phyloP scores from a whole-genome alignment of 2,888 invertebrate genomes.

The Xanthostigma xanthostigma region DNA sequence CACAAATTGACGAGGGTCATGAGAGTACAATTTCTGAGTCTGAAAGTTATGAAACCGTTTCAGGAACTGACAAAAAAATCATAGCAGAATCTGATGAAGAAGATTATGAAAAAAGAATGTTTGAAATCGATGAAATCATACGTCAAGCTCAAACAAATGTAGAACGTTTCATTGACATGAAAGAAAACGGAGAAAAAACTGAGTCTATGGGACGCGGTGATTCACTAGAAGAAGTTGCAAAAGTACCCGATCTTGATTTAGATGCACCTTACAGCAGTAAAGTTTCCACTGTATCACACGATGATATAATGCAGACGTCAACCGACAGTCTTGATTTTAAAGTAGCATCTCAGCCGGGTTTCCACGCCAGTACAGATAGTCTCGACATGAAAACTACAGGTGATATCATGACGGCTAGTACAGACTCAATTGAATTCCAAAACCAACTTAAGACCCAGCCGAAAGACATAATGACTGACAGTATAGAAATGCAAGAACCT shows the following conservation, averaged over 20 bases:
- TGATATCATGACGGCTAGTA: constrained; percentile 41
- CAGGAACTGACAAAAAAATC: constrained; percentile 42
- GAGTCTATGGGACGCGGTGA: constrained; percentile 35
- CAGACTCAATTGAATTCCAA: constrained; percentile 37
- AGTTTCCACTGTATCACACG: constrained; percentile 21
- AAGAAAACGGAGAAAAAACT: constrained; percentile 38
- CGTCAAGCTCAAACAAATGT: constrained; percentile 50
- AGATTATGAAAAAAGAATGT: constrained; percentile 49
- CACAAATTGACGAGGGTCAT: constrained; percentile 35
- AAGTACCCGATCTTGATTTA: constrained; percentile 35
- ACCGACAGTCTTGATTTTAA: constrained; percentile 46
- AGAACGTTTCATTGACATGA: constrained; percentile 41
- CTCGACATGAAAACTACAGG: constrained; percentile 43
- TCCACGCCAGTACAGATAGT: constrained; percentile 51
- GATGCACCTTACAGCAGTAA: constrained; percentile 25
- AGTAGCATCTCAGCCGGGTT: constrained; percentile 27
- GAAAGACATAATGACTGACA: constrained; percentile 35
- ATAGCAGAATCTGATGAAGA: constrained; percentile 39
- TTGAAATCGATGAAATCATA: constrained; percentile 53
- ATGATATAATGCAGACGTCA: constrained; percentile 41
- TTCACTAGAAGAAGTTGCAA: constrained; percentile 35
- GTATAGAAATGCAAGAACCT: constrained; percentile 32
- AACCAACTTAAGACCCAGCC: constrained; percentile 22
- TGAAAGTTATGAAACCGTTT: constrained; percentile 42
- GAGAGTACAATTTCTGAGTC: constrained; percentile 37